phyloP scores from a whole-genome alignment of 1,140 invertebrate species.

The Gonioctena quinquepunctata region DNA sequence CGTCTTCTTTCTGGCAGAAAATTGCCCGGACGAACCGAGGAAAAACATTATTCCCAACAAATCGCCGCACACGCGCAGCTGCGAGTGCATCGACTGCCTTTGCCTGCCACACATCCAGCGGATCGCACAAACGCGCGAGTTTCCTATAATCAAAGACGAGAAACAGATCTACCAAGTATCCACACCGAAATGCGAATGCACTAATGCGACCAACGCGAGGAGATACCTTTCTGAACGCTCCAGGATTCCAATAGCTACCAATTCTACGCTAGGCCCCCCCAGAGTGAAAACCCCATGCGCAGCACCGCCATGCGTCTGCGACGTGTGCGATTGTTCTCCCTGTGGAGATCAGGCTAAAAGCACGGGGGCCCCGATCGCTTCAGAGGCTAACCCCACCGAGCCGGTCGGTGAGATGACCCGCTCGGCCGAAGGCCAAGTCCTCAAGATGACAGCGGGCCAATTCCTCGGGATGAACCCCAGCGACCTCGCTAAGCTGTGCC shows the following conservation, averaged over 20 bases:
- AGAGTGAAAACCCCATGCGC: neutral
- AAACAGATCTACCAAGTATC: constrained; percentile 34
- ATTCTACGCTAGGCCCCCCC: neutral
- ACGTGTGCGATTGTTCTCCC: constrained; percentile 5
- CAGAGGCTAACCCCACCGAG: no score
- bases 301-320: neutral
- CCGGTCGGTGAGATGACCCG: no score
- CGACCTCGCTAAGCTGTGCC: constrained; percentile 9
- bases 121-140: constrained; percentile 22
- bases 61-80: constrained; percentile 22
- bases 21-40: neutral
- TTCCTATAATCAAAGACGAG: constrained; percentile 21
- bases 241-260: constrained; percentile 30
- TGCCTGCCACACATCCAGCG: constrained; percentile 26
- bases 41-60: neutral
- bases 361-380: neutral
- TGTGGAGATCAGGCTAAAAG: neutral
- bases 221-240: constrained; percentile 15
- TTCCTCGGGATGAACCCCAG: neutral
- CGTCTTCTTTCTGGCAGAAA: neutral
- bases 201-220: constrained; percentile 22
- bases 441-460: neutral
- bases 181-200: constrained; percentile 17
- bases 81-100: constrained; percentile 37
- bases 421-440: no score